These are phyloP conservation scores for Euura lappo DNA, from an alignment of 1,140 invertebrate genomes.

Conservation along the genomic window DNA sequence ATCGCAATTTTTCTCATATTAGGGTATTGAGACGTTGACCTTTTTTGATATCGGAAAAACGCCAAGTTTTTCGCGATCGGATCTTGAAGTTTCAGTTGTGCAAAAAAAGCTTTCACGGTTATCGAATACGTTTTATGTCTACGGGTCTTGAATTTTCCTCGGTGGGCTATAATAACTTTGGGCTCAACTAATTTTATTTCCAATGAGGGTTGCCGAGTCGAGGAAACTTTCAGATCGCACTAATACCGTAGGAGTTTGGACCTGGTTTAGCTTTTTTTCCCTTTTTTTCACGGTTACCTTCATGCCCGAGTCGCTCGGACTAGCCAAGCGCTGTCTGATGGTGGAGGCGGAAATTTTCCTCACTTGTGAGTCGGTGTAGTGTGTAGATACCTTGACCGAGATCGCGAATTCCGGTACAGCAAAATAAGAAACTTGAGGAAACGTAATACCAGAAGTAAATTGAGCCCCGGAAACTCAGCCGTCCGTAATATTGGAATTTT, in stretches of 20 bases:
- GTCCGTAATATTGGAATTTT: conserved; percentile 33
- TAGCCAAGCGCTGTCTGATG: too few species aligned
- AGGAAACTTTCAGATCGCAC: background rate
- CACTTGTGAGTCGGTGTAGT: too few species aligned
- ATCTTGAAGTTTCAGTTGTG: too few species aligned
- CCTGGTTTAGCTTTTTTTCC: background rate
- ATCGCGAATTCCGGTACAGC: background rate
- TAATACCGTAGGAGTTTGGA: background rate
- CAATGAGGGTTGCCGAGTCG: background rate
- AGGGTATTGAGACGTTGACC: too few species aligned
- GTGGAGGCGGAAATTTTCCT: too few species aligned
- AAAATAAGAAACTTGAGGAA: background rate
- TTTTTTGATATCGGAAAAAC: too few species aligned
- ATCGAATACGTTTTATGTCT: background rate
- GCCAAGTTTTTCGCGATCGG: too few species aligned
- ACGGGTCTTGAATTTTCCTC: background rate
- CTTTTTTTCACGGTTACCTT: background rate
- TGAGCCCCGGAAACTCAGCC: conserved; percentile 18
- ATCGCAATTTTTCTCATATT: too few species aligned
- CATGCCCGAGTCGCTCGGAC: too few species aligned
- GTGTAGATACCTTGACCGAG: background rate
- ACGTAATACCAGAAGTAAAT: background rate
- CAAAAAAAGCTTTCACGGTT: background rate
- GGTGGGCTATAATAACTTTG: too few species aligned
- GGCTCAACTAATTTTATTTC: conserved; percentile 2